A percentile compares a stretch with the other conserved stretches of the same genome.
Conservation (phyloP, 2,797 vertebrate genomes). For the Onychomys arenicola region DNA sequence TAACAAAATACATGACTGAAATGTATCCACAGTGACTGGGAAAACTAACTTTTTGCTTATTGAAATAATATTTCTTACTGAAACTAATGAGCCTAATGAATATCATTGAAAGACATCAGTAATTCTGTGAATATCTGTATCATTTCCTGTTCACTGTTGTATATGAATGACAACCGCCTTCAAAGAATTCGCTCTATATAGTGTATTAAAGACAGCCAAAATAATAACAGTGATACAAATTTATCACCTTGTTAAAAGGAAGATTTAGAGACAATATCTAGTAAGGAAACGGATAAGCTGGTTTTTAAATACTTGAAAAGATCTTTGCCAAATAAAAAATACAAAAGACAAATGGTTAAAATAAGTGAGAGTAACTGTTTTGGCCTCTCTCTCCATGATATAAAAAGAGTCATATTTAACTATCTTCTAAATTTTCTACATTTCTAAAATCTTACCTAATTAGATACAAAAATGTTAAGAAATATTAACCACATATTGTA, state of each 20-base stretch:
- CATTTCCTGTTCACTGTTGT: background rate
- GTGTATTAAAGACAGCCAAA: conserved; percentile 16
- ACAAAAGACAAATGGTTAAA: background rate
- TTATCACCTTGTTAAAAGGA: conserved; percentile 12
- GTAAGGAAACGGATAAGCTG: background rate
- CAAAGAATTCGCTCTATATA: background rate
- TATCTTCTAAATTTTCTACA: background rate
- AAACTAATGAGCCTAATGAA: background rate
- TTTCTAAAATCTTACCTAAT: background rate
- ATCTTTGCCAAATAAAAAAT: conserved; percentile 16
- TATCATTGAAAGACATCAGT: background rate
- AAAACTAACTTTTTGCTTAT: conserved; percentile 41
- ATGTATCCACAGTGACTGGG: background rate
- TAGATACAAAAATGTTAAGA: conserved; percentile 28
- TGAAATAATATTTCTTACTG: background rate
- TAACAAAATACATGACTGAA: conserved; percentile 34
- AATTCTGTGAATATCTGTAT: background rate
- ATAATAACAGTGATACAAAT: background rate
- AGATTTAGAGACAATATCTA: background rate
- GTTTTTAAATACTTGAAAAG: background rate
- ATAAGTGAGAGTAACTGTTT: background rate
- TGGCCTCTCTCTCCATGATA: background rate
- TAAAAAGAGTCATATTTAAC: background rate
- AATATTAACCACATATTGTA: background rate
- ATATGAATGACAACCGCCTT: background rate